Base-by-base conservation (phyloP, 2,113 vertebrate species). In the Steatornis caripensis region DNA sequence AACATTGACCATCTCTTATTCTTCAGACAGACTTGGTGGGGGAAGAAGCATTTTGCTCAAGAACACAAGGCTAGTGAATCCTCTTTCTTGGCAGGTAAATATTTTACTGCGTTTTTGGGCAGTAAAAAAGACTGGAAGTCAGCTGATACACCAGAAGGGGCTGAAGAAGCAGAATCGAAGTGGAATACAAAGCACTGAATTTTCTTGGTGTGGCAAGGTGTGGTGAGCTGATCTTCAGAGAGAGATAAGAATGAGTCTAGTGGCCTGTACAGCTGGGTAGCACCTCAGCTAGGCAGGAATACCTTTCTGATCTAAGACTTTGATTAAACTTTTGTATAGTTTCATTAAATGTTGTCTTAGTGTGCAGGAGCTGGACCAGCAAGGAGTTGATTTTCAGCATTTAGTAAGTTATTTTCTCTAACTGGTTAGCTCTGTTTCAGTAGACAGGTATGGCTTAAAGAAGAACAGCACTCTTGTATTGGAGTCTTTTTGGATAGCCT, bases 141-240 rank as follows among this genome's bases (percentile, higher is more conserved):
- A 87, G 29, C 45, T 81, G 37, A 22, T 91, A 14, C 0, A 6
- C 51, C 61, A 83, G 66, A 89, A 77, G 12, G 62, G 41, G 15
- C 32, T 62, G 64, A 94, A 70, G 76, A 92, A 74, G 54, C 23
- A 32, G 54, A 49, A 66, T 64, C 1, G 2, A 74, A 77, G 45
- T 81, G n/a, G 39, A 87, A 93, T 74, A 62, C 37, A 87, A 69
- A 90, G 64, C 51, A 41, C 22, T 70, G 84, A 66, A 61, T 94
- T 93, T 61, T 81, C 68, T 81, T 69, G 36, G 20, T 57, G 6
- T 66, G 53, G 41, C 23, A 36, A 39, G 43, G 49, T 76, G 49
- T 76, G 48, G 8, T 80, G 68, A 45, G 23, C 23, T 61, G 87
- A 39, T 37, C 84, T 89, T 78, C 46, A 49, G 81, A 58, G 37